phyloP scores from a whole-genome alignment of 2,113 vertebrate genomes.

The Tyrannus savana region DNA sequence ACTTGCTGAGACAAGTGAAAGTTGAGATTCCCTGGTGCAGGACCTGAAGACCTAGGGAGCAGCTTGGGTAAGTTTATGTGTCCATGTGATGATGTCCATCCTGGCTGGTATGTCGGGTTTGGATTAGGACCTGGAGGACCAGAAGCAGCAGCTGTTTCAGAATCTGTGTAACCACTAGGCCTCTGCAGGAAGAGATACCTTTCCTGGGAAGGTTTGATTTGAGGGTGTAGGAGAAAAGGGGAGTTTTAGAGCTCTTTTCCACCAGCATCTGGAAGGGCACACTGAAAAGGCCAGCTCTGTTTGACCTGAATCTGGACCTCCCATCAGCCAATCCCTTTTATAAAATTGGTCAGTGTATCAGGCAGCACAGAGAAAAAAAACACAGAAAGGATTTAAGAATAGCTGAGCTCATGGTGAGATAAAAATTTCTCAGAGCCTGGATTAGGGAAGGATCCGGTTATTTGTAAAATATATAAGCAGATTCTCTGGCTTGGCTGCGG shows the following conservation, averaged over 20 bases:
- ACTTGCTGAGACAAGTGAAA: not conserved
- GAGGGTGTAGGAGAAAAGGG: not conserved
- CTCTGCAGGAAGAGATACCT: not conserved
- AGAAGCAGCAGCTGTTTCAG: not conserved
- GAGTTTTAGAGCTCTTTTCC: not conserved
- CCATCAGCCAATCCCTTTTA: not conserved
- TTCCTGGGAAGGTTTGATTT: not conserved
- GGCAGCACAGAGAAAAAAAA: not conserved
- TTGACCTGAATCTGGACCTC: not conserved
- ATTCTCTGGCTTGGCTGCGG: not conserved
- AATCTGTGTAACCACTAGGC: not conserved
- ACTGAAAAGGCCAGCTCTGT: not conserved
- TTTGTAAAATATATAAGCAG: constrained; percentile 57
- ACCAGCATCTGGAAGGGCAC: not conserved
- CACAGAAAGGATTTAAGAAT: constrained; percentile 6
- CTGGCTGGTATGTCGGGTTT: rapidly evolving
- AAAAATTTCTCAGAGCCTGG: constrained; percentile 42
- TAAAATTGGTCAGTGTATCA: constrained; percentile 39
- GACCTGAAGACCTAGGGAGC: not conserved
- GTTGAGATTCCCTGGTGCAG: not conserved
- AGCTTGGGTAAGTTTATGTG: not conserved
- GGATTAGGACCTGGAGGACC: not conserved
- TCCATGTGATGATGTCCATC: not conserved
- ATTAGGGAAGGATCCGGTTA: constrained; percentile 50
- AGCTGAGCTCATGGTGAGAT: constrained; percentile 45